A percentile compares a stretch with the other conserved stretches of the same genome.
phyloP scores from a whole-genome alignment of 2,888 invertebrate genomes.

The Erebia palarica region DNA sequence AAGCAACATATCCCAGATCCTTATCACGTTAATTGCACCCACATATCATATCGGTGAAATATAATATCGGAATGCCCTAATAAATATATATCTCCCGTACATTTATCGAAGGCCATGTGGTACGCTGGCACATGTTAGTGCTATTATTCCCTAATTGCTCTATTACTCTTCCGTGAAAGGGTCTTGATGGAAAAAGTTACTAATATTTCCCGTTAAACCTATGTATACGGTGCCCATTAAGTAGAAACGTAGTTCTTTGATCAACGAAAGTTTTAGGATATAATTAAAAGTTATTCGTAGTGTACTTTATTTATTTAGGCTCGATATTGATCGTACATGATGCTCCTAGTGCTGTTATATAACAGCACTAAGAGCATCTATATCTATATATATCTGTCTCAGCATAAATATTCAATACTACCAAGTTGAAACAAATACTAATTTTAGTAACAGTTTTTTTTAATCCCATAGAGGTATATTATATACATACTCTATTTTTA shows the following conservation, averaged over 20 bases:
- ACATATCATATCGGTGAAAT: slow-evolving; percentile 14
- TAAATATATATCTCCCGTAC: slow-evolving; percentile 29
- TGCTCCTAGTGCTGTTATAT: too few species aligned
- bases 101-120: slow-evolving; percentile 33
- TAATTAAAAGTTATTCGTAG: too few species aligned
- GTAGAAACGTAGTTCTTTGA: background rate
- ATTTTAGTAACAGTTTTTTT: too few species aligned
- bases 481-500: too few species aligned
- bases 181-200: slow-evolving; percentile 21
- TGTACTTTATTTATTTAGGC: too few species aligned
- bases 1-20: background rate
- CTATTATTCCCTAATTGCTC: slow-evolving; percentile 30
- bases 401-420: too few species aligned
- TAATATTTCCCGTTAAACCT: slow-evolving; percentile 16
- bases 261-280: background rate
- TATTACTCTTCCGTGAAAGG: slow-evolving; percentile 25
- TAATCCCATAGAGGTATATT: too few species aligned
- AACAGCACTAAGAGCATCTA: too few species aligned
- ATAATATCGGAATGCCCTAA: slow-evolving; percentile 22
- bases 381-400: too few species aligned
- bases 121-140: slow-evolving; percentile 14
- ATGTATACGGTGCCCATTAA: background rate
- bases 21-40: slow-evolving; percentile 1
- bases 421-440: too few species aligned
- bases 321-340: too few species aligned